Conservation (phyloP, 2,113 vertebrate genomes). For the Coracopsis vasa region DNA sequence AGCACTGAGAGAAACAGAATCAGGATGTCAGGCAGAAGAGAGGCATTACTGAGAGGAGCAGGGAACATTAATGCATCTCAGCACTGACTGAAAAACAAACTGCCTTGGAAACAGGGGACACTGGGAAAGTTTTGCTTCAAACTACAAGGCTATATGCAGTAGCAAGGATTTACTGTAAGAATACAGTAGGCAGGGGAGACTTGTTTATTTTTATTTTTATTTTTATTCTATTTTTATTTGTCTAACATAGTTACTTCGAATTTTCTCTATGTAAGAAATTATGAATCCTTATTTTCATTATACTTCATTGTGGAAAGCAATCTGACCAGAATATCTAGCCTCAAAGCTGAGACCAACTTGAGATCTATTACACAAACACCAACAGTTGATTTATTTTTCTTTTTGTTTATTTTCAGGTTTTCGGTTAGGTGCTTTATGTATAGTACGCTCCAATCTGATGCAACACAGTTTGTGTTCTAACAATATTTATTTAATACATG, state of each 20-base stretch:
- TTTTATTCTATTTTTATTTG: neutral
- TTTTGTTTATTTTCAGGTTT: neutral
- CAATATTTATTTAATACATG: rapidly evolving
- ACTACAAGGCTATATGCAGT: neutral
- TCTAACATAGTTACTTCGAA: neutral
- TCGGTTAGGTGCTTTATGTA: neutral
- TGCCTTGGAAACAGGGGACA: neutral
- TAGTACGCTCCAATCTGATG: neutral
- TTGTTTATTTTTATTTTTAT: neutral
- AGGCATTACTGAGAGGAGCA: neutral
- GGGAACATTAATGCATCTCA: neutral
- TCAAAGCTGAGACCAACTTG: neutral
- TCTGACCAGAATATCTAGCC: neutral
- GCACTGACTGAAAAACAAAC: neutral
- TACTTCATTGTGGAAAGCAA: neutral
- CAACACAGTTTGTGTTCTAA: neutral
- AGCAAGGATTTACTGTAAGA: neutral
- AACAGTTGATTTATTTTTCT: neutral
- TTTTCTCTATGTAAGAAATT: neutral
- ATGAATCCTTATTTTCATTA: neutral
- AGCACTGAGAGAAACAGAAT: neutral
- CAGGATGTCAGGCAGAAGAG: neutral
- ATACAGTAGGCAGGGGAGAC: neutral
- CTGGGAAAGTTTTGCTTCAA: neutral
- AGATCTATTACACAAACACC: neutral